Conservation (phyloP, 2,888 invertebrate genomes). For the Dolichomitus sp. region DNA sequence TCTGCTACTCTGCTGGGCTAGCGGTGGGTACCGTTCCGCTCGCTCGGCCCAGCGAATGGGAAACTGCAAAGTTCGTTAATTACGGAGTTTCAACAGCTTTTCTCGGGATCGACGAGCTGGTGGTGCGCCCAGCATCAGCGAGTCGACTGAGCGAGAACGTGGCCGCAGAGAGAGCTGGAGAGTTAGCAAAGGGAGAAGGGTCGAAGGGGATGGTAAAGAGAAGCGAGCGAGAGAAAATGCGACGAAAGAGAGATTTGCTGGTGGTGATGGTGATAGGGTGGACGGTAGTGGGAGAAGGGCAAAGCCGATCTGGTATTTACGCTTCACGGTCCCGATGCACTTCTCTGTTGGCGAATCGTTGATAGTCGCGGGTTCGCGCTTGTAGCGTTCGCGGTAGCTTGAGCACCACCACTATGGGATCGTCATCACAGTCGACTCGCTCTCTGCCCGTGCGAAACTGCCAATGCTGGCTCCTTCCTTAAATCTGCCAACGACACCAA, state of each 20-base stretch:
- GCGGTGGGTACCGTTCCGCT: conserved; percentile 27
- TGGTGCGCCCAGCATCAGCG: conserved; percentile 30
- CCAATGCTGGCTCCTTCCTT: conserved; percentile 14
- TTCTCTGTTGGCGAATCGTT: conserved; percentile 4
- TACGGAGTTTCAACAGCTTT: conserved; percentile 76
- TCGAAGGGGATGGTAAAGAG: conserved; percentile 40
- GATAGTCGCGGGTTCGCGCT: conserved; percentile 18
- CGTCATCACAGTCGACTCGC: conserved; percentile 16
- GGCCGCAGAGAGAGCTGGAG: conserved; percentile 31
- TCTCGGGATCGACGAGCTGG: conserved; percentile 63
- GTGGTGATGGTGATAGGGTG: conserved; percentile 16
- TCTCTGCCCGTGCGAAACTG: neutral
- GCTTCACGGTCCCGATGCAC: conserved; percentile 41
- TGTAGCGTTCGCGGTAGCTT: neutral
- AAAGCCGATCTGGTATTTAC: conserved; percentile 56
- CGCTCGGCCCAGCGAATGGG: conserved; percentile 67
- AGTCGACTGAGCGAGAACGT: conserved; percentile 34
- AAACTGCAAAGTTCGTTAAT: conserved; percentile 79
- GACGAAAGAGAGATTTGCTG: conserved; percentile 44
- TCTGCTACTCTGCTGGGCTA: conserved; percentile 40
- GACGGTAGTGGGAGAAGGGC: conserved; percentile 34
- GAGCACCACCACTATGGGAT: neutral
- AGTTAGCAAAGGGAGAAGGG: conserved; percentile 58
- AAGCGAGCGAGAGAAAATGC: conserved; percentile 13
- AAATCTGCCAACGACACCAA: conserved; percentile 72